These are phyloP conservation scores for Philopedon plagiatum DNA, from an alignment of 2,888 invertebrate species.

Conservation along the genomic window DNA sequence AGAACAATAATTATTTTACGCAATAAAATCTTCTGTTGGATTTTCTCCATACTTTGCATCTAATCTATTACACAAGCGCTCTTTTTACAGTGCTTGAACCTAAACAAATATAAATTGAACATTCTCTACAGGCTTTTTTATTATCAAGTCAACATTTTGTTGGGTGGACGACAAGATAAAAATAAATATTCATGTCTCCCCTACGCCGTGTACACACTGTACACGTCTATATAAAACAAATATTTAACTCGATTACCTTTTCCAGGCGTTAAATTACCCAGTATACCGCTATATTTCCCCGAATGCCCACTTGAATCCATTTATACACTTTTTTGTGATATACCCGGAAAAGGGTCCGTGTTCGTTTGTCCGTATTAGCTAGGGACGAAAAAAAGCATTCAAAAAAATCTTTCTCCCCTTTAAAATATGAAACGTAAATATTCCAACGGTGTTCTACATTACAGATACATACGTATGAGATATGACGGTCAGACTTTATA, in stretches of 20 bases:
- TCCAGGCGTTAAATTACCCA: not conserved
- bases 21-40: too few relatives aligned
- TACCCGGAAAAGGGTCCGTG: not conserved
- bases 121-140: too few relatives aligned
- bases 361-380: not conserved
- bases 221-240: too few relatives aligned
- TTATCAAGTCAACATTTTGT: too few relatives aligned
- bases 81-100: too few relatives aligned
- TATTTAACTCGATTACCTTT: slow-evolving; percentile 2
- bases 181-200: too few relatives aligned
- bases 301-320: not conserved
- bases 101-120: too few relatives aligned
- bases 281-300: not conserved
- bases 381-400: not conserved
- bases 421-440: not conserved
- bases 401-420: slow-evolving; percentile 2
- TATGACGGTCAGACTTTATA: not conserved
- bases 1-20: too few relatives aligned
- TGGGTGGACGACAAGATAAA: too few relatives aligned
- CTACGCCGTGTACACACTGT: too few relatives aligned
- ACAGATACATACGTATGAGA: not conserved
- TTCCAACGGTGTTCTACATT: not conserved
- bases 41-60: too few relatives aligned
- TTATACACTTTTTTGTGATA: not conserved
- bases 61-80: too few relatives aligned